A percentile compares a stretch with the other conserved stretches of the same genome.
phyloP scores from a whole-genome alignment of 2,888 invertebrate species.

The Philopedon plagiatum region DNA sequence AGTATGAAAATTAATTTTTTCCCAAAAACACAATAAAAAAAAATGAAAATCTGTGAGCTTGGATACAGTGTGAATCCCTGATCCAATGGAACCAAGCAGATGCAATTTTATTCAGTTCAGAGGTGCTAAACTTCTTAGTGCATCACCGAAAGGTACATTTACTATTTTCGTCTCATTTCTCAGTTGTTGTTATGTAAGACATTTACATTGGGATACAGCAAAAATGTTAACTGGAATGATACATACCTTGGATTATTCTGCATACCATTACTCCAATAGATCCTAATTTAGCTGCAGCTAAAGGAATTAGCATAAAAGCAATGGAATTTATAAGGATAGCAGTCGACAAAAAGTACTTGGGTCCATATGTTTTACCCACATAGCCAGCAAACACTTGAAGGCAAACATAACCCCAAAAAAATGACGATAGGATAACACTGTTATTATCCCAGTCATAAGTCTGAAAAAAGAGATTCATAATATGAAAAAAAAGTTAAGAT shows the following conservation, averaged over 20 bases:
- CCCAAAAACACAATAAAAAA: no score
- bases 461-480: constrained; percentile 24
- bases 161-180: no score
- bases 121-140: no score
- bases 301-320: constrained; percentile 73
- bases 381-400: constrained; percentile 81
- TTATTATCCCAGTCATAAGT: constrained; percentile 46
- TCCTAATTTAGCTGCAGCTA: constrained; percentile 49
- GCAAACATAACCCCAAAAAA: constrained; percentile 85
- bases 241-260: constrained; percentile 69
- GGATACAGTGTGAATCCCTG: no score
- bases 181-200: no score
- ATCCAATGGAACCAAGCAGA: no score
- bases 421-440: constrained; percentile 77
- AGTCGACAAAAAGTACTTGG: constrained; percentile 76
- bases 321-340: constrained; percentile 74
- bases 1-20: no score
- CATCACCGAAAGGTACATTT: no score
- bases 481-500: no score
- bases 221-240: neutral
- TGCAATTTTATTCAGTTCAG: no score
- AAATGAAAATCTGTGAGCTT: no score
- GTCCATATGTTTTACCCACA: constrained; percentile 81
- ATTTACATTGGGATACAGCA: neutral
- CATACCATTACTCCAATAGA: constrained; percentile 54